Percentiles rank a stretch among this genome's conserved stretches.
These are phyloP conservation scores for Cuculus canorus DNA, from an alignment of 2,797 vertebrate species.

Conservation along the genomic window DNA sequence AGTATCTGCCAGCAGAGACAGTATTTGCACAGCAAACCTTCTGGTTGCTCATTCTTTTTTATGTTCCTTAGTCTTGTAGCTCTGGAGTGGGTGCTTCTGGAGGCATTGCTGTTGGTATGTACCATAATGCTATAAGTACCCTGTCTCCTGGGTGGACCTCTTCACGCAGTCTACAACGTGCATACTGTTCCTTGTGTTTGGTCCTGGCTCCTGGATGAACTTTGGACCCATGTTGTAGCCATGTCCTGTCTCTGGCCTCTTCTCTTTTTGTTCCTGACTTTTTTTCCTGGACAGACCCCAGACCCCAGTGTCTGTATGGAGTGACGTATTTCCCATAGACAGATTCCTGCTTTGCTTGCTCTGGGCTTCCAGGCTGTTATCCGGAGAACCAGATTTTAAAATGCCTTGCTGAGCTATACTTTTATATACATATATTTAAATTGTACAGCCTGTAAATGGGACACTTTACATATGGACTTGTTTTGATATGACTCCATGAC, in stretches of 20 bases:
- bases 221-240: neutral
- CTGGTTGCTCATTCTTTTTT: neutral
- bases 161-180: too few relatives aligned
- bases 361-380: neutral
- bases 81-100: neutral
- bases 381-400: conserved; percentile 1
- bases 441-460: neutral
- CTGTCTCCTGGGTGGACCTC: neutral
- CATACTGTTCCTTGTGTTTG: neutral
- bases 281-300: neutral
- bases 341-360: neutral
- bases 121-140: neutral
- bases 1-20: neutral
- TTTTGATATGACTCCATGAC: neutral
- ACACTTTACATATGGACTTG: conserved; percentile 20
- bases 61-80: neutral
- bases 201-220: neutral
- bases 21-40: neutral
- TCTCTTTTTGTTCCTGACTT: neutral
- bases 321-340: neutral
- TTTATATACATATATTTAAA: neutral
- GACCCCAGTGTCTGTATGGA: neutral
- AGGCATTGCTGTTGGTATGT: fast-evolving
- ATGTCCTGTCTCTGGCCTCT: neutral
- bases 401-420: neutral